Percentiles rank a stretch among this genome's conserved stretches.
phyloP scores from a whole-genome alignment of 2,888 invertebrate genomes.

The Ectemnius continuus region DNA sequence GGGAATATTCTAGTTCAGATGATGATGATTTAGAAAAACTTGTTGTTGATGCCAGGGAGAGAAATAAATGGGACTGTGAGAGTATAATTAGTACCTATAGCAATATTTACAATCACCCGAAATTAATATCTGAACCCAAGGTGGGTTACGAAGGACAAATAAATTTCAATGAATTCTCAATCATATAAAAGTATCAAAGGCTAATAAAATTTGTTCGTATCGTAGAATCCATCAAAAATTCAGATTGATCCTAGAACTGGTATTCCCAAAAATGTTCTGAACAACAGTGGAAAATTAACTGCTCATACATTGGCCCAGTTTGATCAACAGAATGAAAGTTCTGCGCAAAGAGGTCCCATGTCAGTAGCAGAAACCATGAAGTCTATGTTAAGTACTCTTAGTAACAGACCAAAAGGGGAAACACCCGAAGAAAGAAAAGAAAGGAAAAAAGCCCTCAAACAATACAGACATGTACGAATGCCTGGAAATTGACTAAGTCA shows the following conservation, averaged over 20 bases:
- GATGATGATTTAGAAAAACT: constrained; percentile 82
- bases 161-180: neutral
- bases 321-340: constrained; percentile 78
- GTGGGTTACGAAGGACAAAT: constrained; percentile 70
- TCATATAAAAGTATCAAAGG: neutral
- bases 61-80: constrained; percentile 93
- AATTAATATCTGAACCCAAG: constrained; percentile 87
- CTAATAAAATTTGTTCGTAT: too few relatives aligned
- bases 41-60: constrained; percentile 82
- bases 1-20: constrained; percentile 64
- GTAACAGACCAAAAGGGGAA: constrained; percentile 87
- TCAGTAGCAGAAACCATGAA: constrained; percentile 83
- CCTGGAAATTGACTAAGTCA: neutral
- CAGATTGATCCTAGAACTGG: constrained; percentile 86
- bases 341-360: constrained; percentile 77
- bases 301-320: constrained; percentile 84
- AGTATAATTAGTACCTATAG: constrained; percentile 94
- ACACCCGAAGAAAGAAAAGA: constrained; percentile 86
- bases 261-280: constrained; percentile 84
- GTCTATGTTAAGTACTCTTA: constrained; percentile 85
- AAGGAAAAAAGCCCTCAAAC: constrained; percentile 88
- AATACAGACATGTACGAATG: constrained; percentile 81
- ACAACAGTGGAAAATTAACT: constrained; percentile 83
- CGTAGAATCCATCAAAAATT: constrained; percentile 81
- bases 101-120: constrained; percentile 95